These are phyloP conservation scores for Brachypalpus laphriformis DNA, from an alignment of 2,888 invertebrate genomes.

Conservation along the genomic window DNA sequence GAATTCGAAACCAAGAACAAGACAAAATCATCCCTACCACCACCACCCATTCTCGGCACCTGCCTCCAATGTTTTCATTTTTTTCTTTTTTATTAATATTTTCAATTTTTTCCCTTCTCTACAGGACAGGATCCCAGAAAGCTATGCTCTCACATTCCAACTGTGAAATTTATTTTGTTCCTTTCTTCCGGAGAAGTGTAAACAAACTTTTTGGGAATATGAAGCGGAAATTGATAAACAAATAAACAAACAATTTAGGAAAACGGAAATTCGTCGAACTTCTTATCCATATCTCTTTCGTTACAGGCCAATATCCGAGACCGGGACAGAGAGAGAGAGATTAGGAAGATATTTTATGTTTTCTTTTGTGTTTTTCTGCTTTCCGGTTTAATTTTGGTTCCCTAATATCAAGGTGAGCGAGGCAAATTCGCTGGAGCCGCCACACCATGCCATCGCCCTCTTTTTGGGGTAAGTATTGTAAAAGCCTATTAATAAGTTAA, in stretches of 20 bases:
- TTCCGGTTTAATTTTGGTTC: constrained; percentile 8
- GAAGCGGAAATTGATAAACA: constrained; percentile 70
- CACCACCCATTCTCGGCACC: neutral
- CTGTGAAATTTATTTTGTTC: constrained; percentile 66
- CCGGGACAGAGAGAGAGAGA: neutral
- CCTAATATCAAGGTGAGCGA: constrained; percentile 18
- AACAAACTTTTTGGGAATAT: constrained; percentile 65
- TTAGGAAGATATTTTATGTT: constrained; percentile 12
- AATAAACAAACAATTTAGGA: constrained; percentile 70
- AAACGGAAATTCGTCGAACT: constrained; percentile 67
- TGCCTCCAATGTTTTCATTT: constrained; percentile 1
- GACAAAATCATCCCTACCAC: constrained; percentile 21
- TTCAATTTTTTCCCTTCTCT: neutral
- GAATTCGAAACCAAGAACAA: constrained; percentile 28
- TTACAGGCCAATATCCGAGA: neutral
- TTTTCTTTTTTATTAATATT: constrained; percentile 17
- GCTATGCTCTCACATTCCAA: constrained; percentile 11
- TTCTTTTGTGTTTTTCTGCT: neutral
- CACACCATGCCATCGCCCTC: no score
- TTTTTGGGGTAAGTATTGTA: constrained; percentile 11
- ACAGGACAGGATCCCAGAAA: neutral
- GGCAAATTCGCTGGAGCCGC: no score
- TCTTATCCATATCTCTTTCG: constrained; percentile 43
- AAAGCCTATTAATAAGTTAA: constrained; percentile 43
- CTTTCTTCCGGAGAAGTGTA: constrained; percentile 61